Evolutionary conservation across 2,797 vertebrate genomes (phyloP), one percentile per base, ranked within the genome.

Genomic region (Buceros bicornis): DNA sequence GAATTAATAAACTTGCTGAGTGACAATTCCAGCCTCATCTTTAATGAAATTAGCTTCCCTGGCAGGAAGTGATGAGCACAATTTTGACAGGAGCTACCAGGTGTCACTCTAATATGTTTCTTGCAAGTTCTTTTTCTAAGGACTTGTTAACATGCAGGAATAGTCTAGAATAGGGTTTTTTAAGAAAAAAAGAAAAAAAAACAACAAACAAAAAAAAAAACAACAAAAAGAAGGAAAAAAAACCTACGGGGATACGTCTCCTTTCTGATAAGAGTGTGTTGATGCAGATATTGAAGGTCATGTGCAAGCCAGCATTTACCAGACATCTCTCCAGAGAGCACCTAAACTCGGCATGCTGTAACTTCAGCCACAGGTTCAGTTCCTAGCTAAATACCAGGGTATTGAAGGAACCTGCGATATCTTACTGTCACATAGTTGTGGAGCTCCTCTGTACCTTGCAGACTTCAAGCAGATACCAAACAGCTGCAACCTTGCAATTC

Each of bases 1-100:
- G 79, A 96, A 94, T 96, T 96, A 95, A 96, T 96, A 96, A 87
- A 95, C 87, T 90, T 94, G 74, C 91, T 80, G 67, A 95, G 89
- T 90, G 93, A 94, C 94, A 96, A 94, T 91, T 81, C 64, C 81
- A 91, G 72, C 82, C 72, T 87, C 77, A 71, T 82, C 81, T 71
- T 33, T 94, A 95, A 95, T 88, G 84, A 96, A 94, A 95, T 96
- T 54, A 95, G 37, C 56, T 77, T 87, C 57, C 60, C 64, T 88
- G 74, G 83, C 45, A 96, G 54, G 62, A 95, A 77, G 17, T 56
- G 81, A 94, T 94, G 84, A 93, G 16, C 81, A 53, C 43, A 58
- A 50, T 82, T 95, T 90, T 96, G 88, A 92, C 10, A 7, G 58
- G 70, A 94, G 56, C 26, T 93, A 93, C 73, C 86, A 97, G 88